Base-by-base conservation (phyloP, 2,888 invertebrate species). In the Mylabris sibirica region DNA sequence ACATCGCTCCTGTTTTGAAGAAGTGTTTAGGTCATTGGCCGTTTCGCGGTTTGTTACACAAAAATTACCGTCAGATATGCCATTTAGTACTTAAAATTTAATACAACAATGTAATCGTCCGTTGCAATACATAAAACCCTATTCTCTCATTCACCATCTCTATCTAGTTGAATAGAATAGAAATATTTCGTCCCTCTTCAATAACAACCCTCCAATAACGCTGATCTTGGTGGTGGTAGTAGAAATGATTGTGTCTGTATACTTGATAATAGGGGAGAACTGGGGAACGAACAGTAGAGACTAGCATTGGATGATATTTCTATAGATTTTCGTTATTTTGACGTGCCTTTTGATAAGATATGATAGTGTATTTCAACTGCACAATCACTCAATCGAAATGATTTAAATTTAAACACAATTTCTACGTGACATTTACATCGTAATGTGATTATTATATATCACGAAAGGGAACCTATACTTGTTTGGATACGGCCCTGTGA, bases 1-100 rank as follows among this genome's bases (percentile, higher is more conserved):
- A 66, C 71, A 67, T 64, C 70, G 70, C 70, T 70, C 70, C 70
- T 70, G 70, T 60, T n/a, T 57, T 66, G 61, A 68, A 68, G 64
- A 64, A 68, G 38, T 30, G 30, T 64, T 63, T 30, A 49, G 71
- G 71, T 71, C 71, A 68, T 67, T 66, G 71, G 59, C 71, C 71
- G 71, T 71, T 68, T 70, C 59, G 63, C 62, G 66, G 38, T 66
- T 64, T 64, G 66, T 66, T 38, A 60, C 34, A 34, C 60, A 53
- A 53, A n/a, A 49, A 49, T 20, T 49, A 49, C 49, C 6, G 41
- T 44, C 41, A 44, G 41, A 44, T 44, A 41, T 44, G n/a, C 11
- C 11, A 20, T 5, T 49, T 20, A 49, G 26, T 30, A n/a, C 17
- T 60, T 49, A 20, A 34, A 60, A 60, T 26, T 60, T 26, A 6